A percentile compares a stretch with the other conserved stretches of the same genome.
Evolutionary conservation across 1,140 invertebrate genomes (phyloP).

Genomic region (Melipona quadrifasciata): DNA sequence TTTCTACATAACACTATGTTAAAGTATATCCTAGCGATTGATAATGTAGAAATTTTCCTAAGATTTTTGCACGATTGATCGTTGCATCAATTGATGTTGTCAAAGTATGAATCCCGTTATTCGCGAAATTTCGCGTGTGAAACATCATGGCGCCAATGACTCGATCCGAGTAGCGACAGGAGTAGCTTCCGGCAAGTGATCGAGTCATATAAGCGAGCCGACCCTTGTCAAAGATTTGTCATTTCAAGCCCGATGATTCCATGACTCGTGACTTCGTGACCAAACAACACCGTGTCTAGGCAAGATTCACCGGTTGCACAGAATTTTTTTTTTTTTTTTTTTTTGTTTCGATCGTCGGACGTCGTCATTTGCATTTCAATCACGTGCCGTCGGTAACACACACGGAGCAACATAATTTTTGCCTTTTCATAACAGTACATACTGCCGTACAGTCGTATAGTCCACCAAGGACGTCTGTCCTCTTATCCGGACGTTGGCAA

Average conservation of each 20-base stretch:
- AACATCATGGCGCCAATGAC: not conserved
- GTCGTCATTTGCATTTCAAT: constrained; percentile 28
- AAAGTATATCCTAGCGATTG: not conserved
- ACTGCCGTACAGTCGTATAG: not conserved
- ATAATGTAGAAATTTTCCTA: not conserved
- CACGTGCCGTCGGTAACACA: not conserved
- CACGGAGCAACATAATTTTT: not conserved
- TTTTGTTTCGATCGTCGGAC: no score
- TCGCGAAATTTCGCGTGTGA: not conserved
- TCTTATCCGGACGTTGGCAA: constrained; percentile 28
- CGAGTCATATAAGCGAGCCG: not conserved
- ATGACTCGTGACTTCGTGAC: not conserved
- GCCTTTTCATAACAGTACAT: constrained; percentile 33
- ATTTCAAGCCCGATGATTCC: not conserved
- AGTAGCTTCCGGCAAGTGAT: constrained; percentile 14
- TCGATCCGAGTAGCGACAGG: not conserved
- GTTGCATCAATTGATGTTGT: rapidly evolving
- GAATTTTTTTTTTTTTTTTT: not conserved
- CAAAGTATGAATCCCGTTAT: constrained; percentile 21
- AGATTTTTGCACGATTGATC: not conserved
- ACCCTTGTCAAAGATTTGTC: constrained; percentile 3
- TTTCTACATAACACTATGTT: not conserved
- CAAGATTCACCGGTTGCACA: not conserved
- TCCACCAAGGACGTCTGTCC: constrained; percentile 22
- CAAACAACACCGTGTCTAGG: not conserved